Conservation (phyloP, 2,113 vertebrate genomes). For the Prunella himalayana region DNA sequence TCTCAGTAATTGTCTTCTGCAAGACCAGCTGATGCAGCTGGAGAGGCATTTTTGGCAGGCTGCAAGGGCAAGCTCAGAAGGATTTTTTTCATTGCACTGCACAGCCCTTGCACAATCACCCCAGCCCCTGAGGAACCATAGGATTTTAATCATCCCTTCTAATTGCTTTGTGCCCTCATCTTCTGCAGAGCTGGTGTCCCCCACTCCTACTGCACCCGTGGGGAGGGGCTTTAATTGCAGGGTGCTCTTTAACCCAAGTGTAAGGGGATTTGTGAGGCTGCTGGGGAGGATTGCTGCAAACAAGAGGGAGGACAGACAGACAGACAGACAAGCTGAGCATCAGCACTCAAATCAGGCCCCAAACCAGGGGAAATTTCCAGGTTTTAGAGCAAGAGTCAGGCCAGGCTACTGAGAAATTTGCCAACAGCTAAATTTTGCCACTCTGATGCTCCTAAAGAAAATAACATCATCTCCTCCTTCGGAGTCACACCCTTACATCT, state of each 20-base stretch:
- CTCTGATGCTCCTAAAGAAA: background rate
- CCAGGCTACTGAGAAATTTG: background rate
- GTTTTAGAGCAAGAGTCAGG: background rate
- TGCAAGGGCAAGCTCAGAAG: background rate
- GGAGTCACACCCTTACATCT: background rate
- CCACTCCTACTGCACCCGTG: background rate
- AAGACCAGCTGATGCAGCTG: background rate
- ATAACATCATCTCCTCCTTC: background rate
- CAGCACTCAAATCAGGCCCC: background rate
- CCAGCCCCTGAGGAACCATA: background rate
- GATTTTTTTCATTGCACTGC: background rate
- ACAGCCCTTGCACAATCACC: background rate
- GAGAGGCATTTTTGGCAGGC: background rate
- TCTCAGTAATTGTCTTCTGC: background rate
- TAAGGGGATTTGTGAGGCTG: background rate
- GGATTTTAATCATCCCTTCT: background rate
- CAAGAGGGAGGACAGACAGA: background rate
- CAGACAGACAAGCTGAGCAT: background rate
- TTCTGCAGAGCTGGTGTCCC: background rate
- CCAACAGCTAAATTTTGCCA: background rate
- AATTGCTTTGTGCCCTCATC: background rate
- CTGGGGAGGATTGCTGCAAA: background rate
- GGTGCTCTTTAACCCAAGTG: background rate
- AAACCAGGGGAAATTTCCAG: background rate
- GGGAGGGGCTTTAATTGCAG: background rate